Evolutionary conservation across 2,113 vertebrate genomes (phyloP), one percentile per base, ranked within the genome.

Genomic region (Oryzias javanicus): DNA sequence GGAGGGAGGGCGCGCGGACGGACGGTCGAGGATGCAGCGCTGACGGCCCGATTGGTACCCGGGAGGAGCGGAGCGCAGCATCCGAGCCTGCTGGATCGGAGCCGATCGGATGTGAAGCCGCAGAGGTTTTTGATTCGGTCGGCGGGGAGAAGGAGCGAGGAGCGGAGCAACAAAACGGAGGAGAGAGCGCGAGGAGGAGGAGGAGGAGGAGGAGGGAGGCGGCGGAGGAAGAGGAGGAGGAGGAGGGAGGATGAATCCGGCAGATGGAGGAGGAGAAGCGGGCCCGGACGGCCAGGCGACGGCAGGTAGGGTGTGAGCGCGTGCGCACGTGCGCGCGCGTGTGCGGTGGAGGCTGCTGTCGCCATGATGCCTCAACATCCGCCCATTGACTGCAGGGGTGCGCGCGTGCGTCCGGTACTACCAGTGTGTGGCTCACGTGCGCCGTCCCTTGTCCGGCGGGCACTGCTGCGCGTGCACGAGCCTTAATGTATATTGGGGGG

Each of bases 301-400:
- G 67, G 77, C 86, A 82, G 86, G 86, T 88, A 74, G 76, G 74
- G 70, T 63, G 72, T 62, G 72, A 55, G 77, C 59, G 66, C 50
- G 49, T 22, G 72, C 52, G 48, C 49, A 58, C 22, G 74, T 17
- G 57, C 49, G 61, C 22, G 74, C n/a, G 57, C 24, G 55, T 29
- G 76, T 44, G 60, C 59, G 56, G 68, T 72, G 56, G 18, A 62
- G 61, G 64, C 53, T 80, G 74, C 67, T 84, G 79, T 82, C 81
- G 86, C 83, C 86, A 88, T 88, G 83, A 88, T 86, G 81, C 86
- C 70, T 79, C 79, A 74, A 84, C 83, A 86, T 78, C 80, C 86
- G 81, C 86, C 86, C 86, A 86, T 88, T 87, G 62, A 82, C 72
- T 41, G 73, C 42, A 35, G 35, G 58, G 42, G 59, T 48, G 62